phyloP scores from a whole-genome alignment of 2,797 vertebrate species.

The Parauchenoglanis ngamensis region DNA sequence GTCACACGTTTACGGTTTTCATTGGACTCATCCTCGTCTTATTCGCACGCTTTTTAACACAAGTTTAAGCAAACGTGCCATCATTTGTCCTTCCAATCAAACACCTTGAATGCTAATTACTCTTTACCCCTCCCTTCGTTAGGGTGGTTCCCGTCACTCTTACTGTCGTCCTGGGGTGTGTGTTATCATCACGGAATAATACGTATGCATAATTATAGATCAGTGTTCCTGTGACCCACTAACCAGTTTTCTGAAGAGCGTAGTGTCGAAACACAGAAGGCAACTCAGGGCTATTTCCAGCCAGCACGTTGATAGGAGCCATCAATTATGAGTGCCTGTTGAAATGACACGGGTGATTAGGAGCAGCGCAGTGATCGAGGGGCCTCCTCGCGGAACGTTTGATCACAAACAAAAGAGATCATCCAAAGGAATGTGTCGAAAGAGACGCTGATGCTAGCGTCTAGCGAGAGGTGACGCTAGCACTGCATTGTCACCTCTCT shows the following conservation, averaged over 20 bases:
- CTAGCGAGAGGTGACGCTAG: too few relatives aligned
- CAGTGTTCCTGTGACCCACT: conserved; percentile 31
- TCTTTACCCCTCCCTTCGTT: background rate
- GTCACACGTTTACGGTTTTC: background rate
- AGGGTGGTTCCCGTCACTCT: background rate
- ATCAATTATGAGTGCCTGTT: conserved; percentile 18
- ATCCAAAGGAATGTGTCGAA: background rate
- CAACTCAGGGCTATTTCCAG: conserved; percentile 49
- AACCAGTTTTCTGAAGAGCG: conserved; percentile 32
- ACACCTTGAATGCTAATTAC: background rate
- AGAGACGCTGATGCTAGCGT: background rate
- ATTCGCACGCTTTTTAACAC: background rate
- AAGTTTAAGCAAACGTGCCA: background rate
- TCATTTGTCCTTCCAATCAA: background rate
- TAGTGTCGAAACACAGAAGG: conserved; percentile 24
- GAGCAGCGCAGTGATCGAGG: background rate
- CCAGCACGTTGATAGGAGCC: conserved; percentile 37
- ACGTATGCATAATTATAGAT: background rate
- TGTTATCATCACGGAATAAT: background rate
- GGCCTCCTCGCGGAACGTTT: background rate
- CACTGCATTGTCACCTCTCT: background rate
- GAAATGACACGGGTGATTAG: conserved; percentile 23
- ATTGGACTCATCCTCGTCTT: background rate
- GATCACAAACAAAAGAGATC: background rate
- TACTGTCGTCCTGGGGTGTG: background rate